phyloP scores from a whole-genome alignment of 2,797 vertebrate genomes.

The Labeo calbasu region DNA sequence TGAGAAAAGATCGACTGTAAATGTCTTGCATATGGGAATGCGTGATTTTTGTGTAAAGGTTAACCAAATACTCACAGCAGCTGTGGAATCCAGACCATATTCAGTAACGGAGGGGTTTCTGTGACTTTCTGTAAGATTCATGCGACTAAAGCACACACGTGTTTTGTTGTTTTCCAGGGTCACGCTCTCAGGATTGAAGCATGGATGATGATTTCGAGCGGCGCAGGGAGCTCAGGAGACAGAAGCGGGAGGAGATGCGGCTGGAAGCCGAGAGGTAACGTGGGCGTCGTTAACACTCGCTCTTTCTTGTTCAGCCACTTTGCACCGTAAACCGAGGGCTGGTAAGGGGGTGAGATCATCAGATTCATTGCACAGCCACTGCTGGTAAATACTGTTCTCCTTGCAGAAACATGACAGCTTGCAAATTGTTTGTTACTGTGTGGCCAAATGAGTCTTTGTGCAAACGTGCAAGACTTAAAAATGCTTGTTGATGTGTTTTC shows the following conservation, averaged over 20 bases:
- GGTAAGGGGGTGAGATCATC: conserved; percentile 7
- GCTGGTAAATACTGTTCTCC: conserved; percentile 1
- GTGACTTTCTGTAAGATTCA: conserved; percentile 19
- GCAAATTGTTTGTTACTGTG: background rate
- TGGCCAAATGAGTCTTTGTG: background rate
- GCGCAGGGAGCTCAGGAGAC: conserved; percentile 95
- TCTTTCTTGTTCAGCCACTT: background rate
- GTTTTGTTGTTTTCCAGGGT: conserved; percentile 58
- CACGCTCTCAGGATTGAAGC: conserved; percentile 70
- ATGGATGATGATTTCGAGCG: conserved; percentile 99
- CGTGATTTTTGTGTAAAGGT: conserved; percentile 44
- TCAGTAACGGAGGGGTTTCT: background rate
- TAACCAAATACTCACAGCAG: conserved; percentile 50
- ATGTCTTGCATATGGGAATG: conserved; percentile 56
- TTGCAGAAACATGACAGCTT: conserved; percentile 3
- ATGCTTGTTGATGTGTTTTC: background rate
- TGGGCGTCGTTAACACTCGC: background rate
- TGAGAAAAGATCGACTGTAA: conserved; percentile 46
- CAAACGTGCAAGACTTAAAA: background rate
- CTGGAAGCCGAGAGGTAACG: conserved; percentile 92
- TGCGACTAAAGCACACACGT: conserved; percentile 50
- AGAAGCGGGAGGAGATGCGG: conserved; percentile 98
- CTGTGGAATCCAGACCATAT: conserved; percentile 43
- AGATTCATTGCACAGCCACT: conserved; percentile 15
- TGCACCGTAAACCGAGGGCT: background rate